phyloP scores from a whole-genome alignment of 2,113 vertebrate species.

The Bubo bubo region DNA sequence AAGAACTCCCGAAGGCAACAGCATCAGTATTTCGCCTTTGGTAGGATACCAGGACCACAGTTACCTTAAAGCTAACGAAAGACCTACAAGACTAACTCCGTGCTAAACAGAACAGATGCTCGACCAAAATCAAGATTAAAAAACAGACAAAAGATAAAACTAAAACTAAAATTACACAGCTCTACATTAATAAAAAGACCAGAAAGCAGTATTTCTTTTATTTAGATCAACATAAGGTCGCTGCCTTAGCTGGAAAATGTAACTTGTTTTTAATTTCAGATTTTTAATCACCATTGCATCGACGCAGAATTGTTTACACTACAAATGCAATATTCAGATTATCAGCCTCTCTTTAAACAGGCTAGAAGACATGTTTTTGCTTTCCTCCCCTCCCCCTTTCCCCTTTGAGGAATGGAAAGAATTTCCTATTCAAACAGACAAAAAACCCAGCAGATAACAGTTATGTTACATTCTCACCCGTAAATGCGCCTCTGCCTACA shows the following conservation, averaged over 20 bases:
- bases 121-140: background rate
- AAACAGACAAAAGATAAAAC: background rate
- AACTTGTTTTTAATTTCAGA: background rate
- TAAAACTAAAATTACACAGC: background rate
- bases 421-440: conserved; percentile 74
- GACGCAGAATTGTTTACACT: conserved; percentile 3
- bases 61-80: background rate
- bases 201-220: background rate
- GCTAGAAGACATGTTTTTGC: conserved; percentile 66
- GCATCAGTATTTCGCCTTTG: background rate
- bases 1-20: background rate
- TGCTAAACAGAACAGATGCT: background rate
- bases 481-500: conserved; percentile 76
- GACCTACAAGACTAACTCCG: background rate
- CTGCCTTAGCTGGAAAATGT: background rate
- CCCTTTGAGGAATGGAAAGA: conserved; percentile 64
- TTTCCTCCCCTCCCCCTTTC: conserved; percentile 59
- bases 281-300: background rate
- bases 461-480: conserved; percentile 79
- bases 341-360: conserved; percentile 55
- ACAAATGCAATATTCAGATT: background rate
- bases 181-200: background rate
- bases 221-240: conserved; percentile 20
- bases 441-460: conserved; percentile 75
- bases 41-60: background rate